Evolutionary conservation across 2,113 vertebrate genomes (phyloP), one percentile per base, ranked within the genome.

Genomic region (Polypterus bichir): DNA sequence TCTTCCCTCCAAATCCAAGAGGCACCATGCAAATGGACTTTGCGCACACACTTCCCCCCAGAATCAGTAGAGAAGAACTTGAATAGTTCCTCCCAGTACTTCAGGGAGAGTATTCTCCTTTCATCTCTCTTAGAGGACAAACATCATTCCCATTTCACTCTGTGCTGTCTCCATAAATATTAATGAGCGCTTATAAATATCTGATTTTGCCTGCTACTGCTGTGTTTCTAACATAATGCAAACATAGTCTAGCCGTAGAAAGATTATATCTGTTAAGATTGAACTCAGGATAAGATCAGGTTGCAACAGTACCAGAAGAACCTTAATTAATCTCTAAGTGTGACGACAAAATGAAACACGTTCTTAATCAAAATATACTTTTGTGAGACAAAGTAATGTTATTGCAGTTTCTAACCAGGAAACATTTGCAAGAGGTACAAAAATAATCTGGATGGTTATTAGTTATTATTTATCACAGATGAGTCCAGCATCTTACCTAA

Each of bases 111-210:
- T 70, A 73, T 83, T 86, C 83, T 79, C 81, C 85, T 87, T 87
- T 86, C 83, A 86, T 85, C 81, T 71, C 79, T 84, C 75, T 81
- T 86, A 83, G 85, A 87, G 85, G 85, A 87, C 85, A 86, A 87
- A 87, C 83, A 85, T 85, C 85, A 85, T 81, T 82, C 81, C 83
- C 79, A 80, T 86, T 78, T 79, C 65, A 57, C 74, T 44, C 49
- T 45, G 6, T 44, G 44, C 11, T 57, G 44, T 27, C 48, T 61
- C 67, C 76, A 81, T 84, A 79, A 83, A 86, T 86, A 88, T 88
- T 86, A 81, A 88, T 86, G 84, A 86, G 76, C 51, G 76, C 81
- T 84, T 85, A 83, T 86, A 86, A 88, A 88, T 86, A 88, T 86
- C 84, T 84, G 82, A 88, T 84, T 78, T 66, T 69, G 73, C 78